Evolutionary conservation across 2,797 vertebrate genomes (phyloP), one percentile per base, ranked within the genome.

Genomic region (Cygnus olor): DNA sequence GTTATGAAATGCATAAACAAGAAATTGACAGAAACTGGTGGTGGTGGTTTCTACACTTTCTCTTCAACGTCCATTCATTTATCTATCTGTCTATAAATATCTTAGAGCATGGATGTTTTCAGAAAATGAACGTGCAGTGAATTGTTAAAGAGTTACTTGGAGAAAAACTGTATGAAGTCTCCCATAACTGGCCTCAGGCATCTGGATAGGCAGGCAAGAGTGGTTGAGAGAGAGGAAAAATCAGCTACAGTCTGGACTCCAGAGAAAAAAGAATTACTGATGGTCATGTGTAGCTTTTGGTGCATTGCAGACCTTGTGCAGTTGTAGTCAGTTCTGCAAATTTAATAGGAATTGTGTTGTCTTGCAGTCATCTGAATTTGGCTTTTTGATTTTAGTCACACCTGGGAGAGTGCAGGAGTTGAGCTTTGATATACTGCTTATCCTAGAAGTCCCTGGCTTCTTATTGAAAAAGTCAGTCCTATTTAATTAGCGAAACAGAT

Each of bases 401-500:
- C 89, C 85, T 91, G 85, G 82, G 30, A 91, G 66, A 44, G 77
- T 81, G 30, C 64, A 11, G 66, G 73, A 88, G 58, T 70, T 88
- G 54, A 64, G 72, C 24, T 76, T 88, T 85, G 60, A 69, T 84
- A 4, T 80, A 34, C 20, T 60, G 53, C 40, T 88, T 81, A 79
- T 81, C 36, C 32, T 73, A 65, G 56, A 93, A 92, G 84, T 88
- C 49, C 58, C 77, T 92, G 88, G 87, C 47, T 85, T 68, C 40
- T 80, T 86, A 47, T 4, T 77, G 56, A 66, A 91, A 86, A 58
- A 58, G 47, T 86, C 74, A 44, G 32, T 87, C 68, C 89, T 88
- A 22, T 79, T 93, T 94, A 95, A 94, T 90, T 96, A 96, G 88
- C 32, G 53, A 90, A 96, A 72, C 71, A 96, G 91, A 94, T 92